phyloP scores from a whole-genome alignment of 2,113 vertebrate species.

The Austrofundulus limnaeus region DNA sequence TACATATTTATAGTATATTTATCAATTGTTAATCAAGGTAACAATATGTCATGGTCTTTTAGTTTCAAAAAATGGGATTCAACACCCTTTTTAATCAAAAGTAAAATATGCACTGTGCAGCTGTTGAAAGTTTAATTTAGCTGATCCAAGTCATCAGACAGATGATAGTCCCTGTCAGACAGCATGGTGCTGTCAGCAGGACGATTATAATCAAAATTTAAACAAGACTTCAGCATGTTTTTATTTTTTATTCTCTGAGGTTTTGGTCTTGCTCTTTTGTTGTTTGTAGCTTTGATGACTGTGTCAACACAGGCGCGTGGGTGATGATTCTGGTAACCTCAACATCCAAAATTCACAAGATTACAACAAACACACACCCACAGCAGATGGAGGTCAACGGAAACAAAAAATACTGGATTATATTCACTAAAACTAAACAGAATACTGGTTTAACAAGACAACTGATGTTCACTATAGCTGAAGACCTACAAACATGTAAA shows the following conservation, averaged over 20 bases:
- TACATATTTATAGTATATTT: too few species aligned
- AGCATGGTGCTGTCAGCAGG: slow-evolving; percentile 21
- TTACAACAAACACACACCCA: slow-evolving; percentile 11
- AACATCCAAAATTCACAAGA: slow-evolving; percentile 26
- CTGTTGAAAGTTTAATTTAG: slow-evolving; percentile 14
- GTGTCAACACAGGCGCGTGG: slow-evolving; percentile 44
- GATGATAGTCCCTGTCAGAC: slow-evolving; percentile 10
- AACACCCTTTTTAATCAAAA: not conserved
- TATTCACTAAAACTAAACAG: slow-evolving; percentile 3
- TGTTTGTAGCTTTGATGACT: slow-evolving; percentile 46
- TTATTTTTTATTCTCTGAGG: slow-evolving; percentile 11
- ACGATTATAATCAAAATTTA: slow-evolving; percentile 48
- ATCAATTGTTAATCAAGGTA: too few species aligned
- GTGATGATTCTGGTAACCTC: slow-evolving; percentile 23
- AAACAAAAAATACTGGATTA: slow-evolving; percentile 22
- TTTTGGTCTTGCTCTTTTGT: slow-evolving; percentile 31
- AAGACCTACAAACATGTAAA: not conserved
- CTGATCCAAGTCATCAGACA: slow-evolving; percentile 2
- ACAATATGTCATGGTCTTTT: not conserved
- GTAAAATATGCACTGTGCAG: not conserved
- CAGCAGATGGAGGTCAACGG: slow-evolving; percentile 3
- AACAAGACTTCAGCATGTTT: slow-evolving; percentile 36
- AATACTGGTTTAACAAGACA: not conserved
- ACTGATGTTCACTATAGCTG: not conserved
- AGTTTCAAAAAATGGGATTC: not conserved